Base-by-base conservation (phyloP, 2,113 vertebrate genomes). In the Dermatemys mawii region DNA sequence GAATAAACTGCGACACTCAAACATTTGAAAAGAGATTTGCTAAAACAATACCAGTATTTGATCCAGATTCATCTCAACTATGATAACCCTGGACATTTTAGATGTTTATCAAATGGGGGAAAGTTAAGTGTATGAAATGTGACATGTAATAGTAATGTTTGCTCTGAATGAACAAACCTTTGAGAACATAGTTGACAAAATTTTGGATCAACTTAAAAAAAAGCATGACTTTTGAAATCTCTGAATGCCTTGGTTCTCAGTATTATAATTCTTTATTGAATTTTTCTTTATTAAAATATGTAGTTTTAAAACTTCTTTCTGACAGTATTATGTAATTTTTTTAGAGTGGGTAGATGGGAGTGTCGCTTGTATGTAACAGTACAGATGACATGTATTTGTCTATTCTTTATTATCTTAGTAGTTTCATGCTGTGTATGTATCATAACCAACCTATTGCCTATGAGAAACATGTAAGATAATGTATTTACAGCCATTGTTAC, bases 401-500 rank as follows among this genome's bases (percentile, higher is more conserved):
- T 98, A 78, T 97, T 98, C 98, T 98, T 98, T 98, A 98, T 97
- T 98, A 98, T 98, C 98, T 98, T 98, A 97, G 97, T 97, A 97
- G 98, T 98, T 98, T 98, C 98, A 98, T 98, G 98, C 98, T 98
- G 60, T 98, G 97, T 99, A 98, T 99, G 98, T 98, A 98, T 97
- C 98, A 98, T 98, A 98, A 98, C 98, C 98, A 98, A 98, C 98
- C 98, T 98, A 98, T 99, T 99, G 99, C 99, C 99, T 99, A 98
- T 98, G 98, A 98, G 98, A 97, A 98, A 98, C 98, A 98, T 98
- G 98, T 98, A 99, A 99, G 98, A 98, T 99, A 98, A 98, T 98
- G 97, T 99, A 99, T 99, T 98, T 99, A 99, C 99, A 99, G 99
- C 99, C 99, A 98, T 98, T 99, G 99, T 99, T 99, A 99, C 99